phyloP scores from a whole-genome alignment of 2,797 vertebrate species.

The Potorous gilbertii region DNA sequence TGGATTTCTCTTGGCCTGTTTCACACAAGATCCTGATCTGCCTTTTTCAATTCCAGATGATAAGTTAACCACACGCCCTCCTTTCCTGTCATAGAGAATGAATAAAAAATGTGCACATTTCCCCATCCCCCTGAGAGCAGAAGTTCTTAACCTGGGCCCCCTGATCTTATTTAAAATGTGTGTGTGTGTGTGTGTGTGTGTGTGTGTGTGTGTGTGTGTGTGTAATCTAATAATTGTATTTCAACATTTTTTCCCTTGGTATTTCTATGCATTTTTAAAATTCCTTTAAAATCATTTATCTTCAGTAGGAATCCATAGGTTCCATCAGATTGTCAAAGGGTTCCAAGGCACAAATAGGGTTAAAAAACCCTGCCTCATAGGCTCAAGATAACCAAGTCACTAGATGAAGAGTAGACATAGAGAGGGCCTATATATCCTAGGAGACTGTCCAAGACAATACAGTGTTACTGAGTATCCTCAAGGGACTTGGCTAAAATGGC shows the following conservation, averaged over 20 bases:
- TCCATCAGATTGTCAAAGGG: background rate
- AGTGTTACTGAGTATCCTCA: background rate
- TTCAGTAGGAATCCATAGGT: background rate
- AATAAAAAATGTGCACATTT: background rate
- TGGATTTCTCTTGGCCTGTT: background rate
- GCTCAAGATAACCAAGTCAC: background rate
- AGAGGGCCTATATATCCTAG: background rate
- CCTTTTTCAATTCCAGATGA: background rate
- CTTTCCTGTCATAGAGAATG: background rate
- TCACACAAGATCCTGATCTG: conserved; percentile 6
- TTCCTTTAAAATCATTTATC: background rate
- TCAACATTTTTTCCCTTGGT: background rate
- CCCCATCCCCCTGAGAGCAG: background rate
- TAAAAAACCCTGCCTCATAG: background rate
- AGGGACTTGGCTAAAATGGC: background rate
- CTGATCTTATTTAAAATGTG: background rate
- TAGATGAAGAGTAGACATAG: background rate
- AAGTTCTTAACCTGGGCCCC: background rate
- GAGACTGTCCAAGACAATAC: background rate
- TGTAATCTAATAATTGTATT: background rate
- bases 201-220: too few relatives aligned
- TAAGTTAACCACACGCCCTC: background rate
- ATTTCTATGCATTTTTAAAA: background rate
- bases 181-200: too few relatives aligned
- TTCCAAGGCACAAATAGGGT: background rate